Percentiles rank a stretch among this genome's conserved stretches.
Evolutionary conservation across 35 echinoderm and acorn worm genomes (phyloP).

Genomic region (Heliocidaris tuberculata): DNA sequence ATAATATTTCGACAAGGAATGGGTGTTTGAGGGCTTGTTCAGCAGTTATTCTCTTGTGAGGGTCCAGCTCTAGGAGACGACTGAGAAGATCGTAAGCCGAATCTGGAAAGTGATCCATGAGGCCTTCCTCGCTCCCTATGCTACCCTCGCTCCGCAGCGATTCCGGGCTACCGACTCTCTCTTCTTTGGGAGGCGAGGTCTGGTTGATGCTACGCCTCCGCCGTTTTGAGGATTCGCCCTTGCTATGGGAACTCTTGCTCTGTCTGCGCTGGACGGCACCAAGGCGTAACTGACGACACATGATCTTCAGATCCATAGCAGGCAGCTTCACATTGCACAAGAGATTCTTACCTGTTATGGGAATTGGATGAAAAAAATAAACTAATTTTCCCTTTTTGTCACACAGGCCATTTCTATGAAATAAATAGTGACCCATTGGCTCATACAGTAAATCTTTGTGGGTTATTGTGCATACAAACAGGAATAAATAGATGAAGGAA

Average conservation of each 20-base stretch:
- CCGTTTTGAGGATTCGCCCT: background rate
- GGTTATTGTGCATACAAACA: too few species aligned
- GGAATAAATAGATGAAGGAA: too few species aligned
- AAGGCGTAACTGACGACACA: constrained; percentile 74
- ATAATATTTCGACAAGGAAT: constrained; percentile 51
- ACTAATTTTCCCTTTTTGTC: background rate
- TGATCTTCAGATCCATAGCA: constrained; percentile 71
- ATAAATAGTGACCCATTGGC: too few species aligned
- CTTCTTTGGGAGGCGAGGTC: background rate
- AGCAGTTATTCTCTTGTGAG: constrained; percentile 71
- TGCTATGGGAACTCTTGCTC: constrained; percentile 5
- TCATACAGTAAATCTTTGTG: too few species aligned
- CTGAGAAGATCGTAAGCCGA: constrained; percentile 73
- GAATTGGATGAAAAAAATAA: constrained; percentile 5
- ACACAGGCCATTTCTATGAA: background rate
- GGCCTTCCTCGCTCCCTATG: background rate
- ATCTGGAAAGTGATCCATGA: constrained; percentile 61
- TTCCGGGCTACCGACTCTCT: background rate
- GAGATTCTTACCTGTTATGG: constrained; percentile 77
- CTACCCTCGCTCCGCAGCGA: background rate
- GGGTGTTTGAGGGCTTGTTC: constrained; percentile 80
- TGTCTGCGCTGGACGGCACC: background rate
- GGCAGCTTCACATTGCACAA: constrained; percentile 67
- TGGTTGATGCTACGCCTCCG: background rate
- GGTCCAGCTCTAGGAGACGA: constrained; percentile 80